These are phyloP conservation scores for Probosciger aterrimus DNA, from an alignment of 2,113 vertebrate species.

Conservation along the genomic window DNA sequence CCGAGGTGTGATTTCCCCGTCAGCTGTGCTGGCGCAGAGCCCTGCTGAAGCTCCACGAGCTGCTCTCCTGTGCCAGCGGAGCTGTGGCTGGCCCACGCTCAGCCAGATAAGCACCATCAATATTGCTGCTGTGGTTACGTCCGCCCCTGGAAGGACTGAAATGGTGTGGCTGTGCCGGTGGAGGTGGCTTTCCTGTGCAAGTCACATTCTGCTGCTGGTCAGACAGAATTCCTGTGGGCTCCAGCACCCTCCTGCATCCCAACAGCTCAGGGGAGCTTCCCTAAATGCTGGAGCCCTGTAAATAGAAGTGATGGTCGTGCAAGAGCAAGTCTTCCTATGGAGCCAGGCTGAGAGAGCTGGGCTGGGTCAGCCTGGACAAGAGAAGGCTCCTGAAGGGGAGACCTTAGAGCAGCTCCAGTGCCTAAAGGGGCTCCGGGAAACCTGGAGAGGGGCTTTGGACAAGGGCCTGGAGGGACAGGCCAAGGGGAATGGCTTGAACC, in stretches of 20 bases:
- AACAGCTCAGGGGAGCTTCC: background rate
- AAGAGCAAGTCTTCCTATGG: background rate
- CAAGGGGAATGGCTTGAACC: no score
- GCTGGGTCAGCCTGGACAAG: background rate
- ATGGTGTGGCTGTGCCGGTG: fast-evolving
- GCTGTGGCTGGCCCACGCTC: background rate
- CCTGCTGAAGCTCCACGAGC: background rate
- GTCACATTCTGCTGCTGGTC: background rate
- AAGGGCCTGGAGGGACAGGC: no score
- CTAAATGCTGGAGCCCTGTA: background rate
- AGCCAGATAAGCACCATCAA: background rate
- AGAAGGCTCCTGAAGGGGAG: background rate
- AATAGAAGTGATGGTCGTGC: fast-evolving
- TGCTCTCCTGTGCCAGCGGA: background rate
- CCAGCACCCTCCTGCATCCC: fast-evolving
- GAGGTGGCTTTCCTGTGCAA: fast-evolving
- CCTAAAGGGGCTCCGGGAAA: no score
- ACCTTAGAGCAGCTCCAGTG: background rate
- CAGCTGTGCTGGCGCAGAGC: background rate
- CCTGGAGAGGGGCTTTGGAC: no score
- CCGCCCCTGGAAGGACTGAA: fast-evolving
- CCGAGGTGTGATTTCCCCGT: background rate
- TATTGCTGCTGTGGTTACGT: background rate
- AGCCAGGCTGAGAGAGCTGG: background rate
- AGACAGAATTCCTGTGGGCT: background rate